Base-by-base conservation (phyloP, 2,113 vertebrate species). In the Pica pica region DNA sequence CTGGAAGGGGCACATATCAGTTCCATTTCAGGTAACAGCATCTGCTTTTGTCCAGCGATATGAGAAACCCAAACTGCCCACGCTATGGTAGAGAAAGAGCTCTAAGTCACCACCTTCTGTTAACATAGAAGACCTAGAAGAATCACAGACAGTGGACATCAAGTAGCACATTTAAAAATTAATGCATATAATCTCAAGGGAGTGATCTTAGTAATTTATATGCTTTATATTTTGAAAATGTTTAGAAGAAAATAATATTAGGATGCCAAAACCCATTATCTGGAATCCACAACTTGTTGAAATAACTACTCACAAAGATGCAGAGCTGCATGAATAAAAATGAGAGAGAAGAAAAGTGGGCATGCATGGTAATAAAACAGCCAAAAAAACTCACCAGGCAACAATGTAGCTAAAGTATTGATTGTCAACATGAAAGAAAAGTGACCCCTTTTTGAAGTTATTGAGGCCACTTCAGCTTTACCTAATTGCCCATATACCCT, bases 1-100 rank as follows among this genome's bases (percentile, higher is more conserved):
- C 33, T 33, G 22, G 49, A 44, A 28, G 15, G 19, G 23, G 10
- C 9, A 13, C 0, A 0, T 28, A 39, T 23, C 13, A 18, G 5
- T 44, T 88, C 19, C 10, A 8, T 49, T 50, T 88, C 7, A 13
- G 5, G 19, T 27, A 53, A 47, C 8, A 67, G 5, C 18, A 64
- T 44, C 33, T 63, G 41, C 35, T 67, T 85, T 88, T 86, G 12
- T 44, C 41, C 35, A 76, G n/a, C 10, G 20, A 14, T 19, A 26
- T 53, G 9, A 81, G 63, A 78, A 83, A 52, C 5, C 39, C 33
- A 33, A 27, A 61, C 8, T 55, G 20, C 5, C 10, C 16, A 27
- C 73, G 41, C 28, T 56, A 6, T 21, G 17, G 21, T 26, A 60
- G 21, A 73, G 59, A 63, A 79, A 55, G 31, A 77, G 41, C 5